phyloP scores from a whole-genome alignment of 2,797 vertebrate species.

The Tolypeutes matacus region DNA sequence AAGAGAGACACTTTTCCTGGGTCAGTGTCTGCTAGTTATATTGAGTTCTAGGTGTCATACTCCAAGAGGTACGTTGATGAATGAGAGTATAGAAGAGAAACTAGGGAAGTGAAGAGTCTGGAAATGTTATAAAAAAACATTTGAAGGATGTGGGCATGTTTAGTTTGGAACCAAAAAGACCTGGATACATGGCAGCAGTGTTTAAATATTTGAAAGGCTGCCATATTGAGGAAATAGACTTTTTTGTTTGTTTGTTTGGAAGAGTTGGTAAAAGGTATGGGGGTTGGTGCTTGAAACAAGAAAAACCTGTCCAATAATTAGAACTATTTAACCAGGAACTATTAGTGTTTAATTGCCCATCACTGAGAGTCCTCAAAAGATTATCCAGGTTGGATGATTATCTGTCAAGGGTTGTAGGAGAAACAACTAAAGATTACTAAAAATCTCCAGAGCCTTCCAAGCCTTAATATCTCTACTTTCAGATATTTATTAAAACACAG shows the following conservation, averaged over 20 bases:
- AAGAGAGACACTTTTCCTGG: neutral
- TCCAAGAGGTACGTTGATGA: neutral
- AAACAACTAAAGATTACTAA: slow-evolving; percentile 9
- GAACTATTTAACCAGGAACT: neutral
- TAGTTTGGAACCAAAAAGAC: slow-evolving; percentile 17
- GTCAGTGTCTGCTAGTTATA: neutral
- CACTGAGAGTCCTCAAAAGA: neutral
- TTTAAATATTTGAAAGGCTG: slow-evolving; percentile 48
- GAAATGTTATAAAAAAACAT: slow-evolving; percentile 46
- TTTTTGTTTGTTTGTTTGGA: neutral
- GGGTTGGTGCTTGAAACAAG: neutral
- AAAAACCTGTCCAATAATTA: slow-evolving; percentile 16
- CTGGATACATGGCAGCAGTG: neutral
- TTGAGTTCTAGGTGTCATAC: neutral
- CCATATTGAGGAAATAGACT: neutral
- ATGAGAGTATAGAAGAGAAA: slow-evolving; percentile 1
- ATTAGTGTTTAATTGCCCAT: neutral
- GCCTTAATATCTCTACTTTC: neutral
- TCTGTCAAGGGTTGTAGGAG: neutral
- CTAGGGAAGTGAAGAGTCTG: neutral
- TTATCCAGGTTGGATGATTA: neutral
- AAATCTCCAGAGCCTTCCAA: neutral
- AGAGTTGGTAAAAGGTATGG: slow-evolving; percentile 44
- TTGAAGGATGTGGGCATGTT: neutral
- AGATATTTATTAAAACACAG: neutral